Conservation (phyloP, 2,113 vertebrate species). For the Megaptera novaeangliae region DNA sequence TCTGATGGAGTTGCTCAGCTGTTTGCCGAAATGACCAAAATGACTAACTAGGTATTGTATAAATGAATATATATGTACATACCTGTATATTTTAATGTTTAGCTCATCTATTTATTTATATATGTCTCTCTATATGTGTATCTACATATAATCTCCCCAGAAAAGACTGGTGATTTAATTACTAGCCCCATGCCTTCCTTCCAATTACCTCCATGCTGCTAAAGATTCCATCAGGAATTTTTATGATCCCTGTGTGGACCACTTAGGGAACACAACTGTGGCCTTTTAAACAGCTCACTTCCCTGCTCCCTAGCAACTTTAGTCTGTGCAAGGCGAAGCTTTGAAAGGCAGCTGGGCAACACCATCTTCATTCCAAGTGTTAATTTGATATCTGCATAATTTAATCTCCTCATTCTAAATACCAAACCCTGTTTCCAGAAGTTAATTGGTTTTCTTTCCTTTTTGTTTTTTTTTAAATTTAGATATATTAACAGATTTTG, state of each 20-base stretch:
- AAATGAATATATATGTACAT: neutral
- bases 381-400: slow-evolving; percentile 74
- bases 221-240: slow-evolving; percentile 32
- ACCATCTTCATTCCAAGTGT: slow-evolving; percentile 62
- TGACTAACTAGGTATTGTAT: neutral
- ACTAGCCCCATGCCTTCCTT: slow-evolving; percentile 1
- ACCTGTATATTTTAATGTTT: neutral
- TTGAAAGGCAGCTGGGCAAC: slow-evolving; percentile 48
- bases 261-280: slow-evolving; percentile 33
- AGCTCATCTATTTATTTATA: neutral
- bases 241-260: slow-evolving; percentile 42
- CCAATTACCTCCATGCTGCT: slow-evolving; percentile 32
- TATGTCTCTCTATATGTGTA: neutral
- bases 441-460: slow-evolving; percentile 72
- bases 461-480: slow-evolving; percentile 73
- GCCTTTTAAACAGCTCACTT: slow-evolving; percentile 58
- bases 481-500: slow-evolving; percentile 70
- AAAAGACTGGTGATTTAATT: slow-evolving; percentile 50
- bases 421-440: slow-evolving; percentile 69
- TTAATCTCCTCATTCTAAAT: slow-evolving; percentile 70
- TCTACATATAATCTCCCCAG: neutral
- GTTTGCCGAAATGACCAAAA: slow-evolving; percentile 20
- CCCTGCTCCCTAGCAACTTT: slow-evolving; percentile 39
- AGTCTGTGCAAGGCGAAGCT: slow-evolving; percentile 35
- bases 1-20: neutral